These are phyloP conservation scores for Merluccius polli DNA, from an alignment of 2,797 vertebrate genomes.

Conservation along the genomic window DNA sequence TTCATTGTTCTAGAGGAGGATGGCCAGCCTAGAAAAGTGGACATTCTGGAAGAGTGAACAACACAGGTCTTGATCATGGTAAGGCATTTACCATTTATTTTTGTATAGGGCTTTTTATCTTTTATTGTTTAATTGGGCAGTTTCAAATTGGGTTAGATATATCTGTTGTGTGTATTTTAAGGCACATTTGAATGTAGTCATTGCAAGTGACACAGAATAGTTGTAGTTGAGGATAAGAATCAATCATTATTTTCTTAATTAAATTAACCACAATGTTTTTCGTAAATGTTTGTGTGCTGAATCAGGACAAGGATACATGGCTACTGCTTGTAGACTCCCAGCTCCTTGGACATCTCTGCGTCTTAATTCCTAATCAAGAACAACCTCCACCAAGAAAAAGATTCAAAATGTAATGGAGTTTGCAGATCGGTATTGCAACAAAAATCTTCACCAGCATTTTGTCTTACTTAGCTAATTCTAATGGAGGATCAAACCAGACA, in stretches of 20 bases:
- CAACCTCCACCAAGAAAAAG: not conserved
- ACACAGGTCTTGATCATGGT: conserved; percentile 70
- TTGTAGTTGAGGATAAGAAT: not conserved
- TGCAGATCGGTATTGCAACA: not conserved
- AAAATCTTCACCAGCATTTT: not conserved
- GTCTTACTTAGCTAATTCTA: not conserved
- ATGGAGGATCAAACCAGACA: not conserved
- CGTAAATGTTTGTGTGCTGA: not conserved
- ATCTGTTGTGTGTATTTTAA: not conserved
- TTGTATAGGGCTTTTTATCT: not conserved
- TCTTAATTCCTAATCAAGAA: not conserved
- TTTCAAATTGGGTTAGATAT: not conserved
- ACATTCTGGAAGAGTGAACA: conserved; percentile 75
- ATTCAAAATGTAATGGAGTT: not conserved
- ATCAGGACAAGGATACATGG: not conserved
- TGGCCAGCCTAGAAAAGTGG: conserved; percentile 72
- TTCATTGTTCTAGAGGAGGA: conserved; percentile 81
- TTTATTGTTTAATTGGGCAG: not conserved
- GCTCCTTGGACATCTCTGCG: not conserved
- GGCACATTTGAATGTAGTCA: not conserved
- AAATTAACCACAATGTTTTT: not conserved
- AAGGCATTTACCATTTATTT: conserved; percentile 50
- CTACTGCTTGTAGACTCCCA: not conserved
- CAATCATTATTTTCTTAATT: not conserved
- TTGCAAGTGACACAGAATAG: not conserved